phyloP scores from a whole-genome alignment of 92 coral and sea anemone genomes.

The Montipora capitata region DNA sequence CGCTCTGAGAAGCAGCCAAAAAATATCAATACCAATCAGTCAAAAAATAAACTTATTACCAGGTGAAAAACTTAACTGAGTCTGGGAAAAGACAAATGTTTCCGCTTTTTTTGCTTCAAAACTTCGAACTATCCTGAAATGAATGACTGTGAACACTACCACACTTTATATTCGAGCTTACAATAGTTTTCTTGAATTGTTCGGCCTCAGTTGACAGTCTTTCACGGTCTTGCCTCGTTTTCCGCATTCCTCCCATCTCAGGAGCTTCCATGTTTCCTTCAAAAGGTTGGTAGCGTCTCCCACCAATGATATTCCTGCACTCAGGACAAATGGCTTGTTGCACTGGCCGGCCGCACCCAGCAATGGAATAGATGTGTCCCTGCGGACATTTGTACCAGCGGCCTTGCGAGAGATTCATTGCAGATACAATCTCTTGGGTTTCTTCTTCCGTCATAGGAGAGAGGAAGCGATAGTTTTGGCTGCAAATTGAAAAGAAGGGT shows the following conservation, averaged over 20 bases:
- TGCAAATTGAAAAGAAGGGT: not conserved
- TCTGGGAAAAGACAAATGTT: too few species aligned
- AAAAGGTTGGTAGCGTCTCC: conserved; percentile 50
- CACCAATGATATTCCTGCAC: conserved; percentile 76
- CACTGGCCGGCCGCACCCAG: conserved; percentile 82
- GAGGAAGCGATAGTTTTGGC: conserved; percentile 30
- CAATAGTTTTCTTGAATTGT: too few species aligned
- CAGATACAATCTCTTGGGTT: conserved; percentile 75
- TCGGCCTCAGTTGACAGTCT: too few species aligned
- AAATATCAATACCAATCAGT: too few species aligned
- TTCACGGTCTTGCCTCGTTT: too few species aligned
- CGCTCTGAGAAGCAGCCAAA: too few species aligned
- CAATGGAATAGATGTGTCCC: conserved; percentile 79
- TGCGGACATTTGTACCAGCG: conserved; percentile 82
- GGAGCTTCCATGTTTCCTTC: conserved; percentile 71
- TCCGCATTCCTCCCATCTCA: conserved; percentile 46
- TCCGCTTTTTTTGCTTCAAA: too few species aligned
- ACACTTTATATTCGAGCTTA: too few species aligned
- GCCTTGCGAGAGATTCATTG: conserved; percentile 71
- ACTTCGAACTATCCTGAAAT: too few species aligned
- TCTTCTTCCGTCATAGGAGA: conserved; percentile 78
- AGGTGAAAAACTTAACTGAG: too few species aligned
- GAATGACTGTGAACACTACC: too few species aligned
- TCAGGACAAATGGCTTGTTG: conserved; percentile 77
- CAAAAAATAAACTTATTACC: too few species aligned